phyloP scores from a whole-genome alignment of 2,113 vertebrate genomes.

The Nansenia antarctica region DNA sequence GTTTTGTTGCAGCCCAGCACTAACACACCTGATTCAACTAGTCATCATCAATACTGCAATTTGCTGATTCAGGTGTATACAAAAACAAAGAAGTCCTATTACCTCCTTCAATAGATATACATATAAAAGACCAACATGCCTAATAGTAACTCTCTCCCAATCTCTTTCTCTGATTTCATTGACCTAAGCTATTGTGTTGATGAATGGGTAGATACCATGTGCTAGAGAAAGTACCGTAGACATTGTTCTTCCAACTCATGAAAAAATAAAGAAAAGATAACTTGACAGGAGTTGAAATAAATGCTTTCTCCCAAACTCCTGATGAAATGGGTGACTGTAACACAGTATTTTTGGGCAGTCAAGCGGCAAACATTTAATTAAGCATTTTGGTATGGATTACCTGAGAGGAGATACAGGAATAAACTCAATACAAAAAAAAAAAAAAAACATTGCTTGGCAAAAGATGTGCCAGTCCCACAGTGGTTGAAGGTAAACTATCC shows the following conservation, averaged over 20 bases:
- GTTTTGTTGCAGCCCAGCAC: no score
- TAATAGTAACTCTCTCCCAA: not conserved
- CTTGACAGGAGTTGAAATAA: constrained; percentile 5
- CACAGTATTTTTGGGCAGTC: constrained; percentile 1
- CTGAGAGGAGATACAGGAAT: not conserved
- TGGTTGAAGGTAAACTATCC: not conserved
- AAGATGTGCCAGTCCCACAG: not conserved
- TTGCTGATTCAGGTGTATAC: no score
- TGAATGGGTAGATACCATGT: constrained; percentile 3
- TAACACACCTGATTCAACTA: no score
- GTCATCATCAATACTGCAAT: no score
- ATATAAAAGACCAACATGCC: not conserved
- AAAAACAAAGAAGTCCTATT: no score
- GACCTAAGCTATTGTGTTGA: not conserved
- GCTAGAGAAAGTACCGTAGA: not conserved
- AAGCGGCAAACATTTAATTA: constrained; percentile 20
- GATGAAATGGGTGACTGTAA: constrained; percentile 15
- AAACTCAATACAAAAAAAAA: not conserved
- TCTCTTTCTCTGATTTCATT: not conserved
- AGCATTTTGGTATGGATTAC: constrained; percentile 10
- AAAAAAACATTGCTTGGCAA: not conserved
- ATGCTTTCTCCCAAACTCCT: constrained; percentile 12
- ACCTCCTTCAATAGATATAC: no score
- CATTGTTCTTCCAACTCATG: constrained; percentile 2
- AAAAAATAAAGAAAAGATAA: not conserved